Evolutionary conservation across 2,113 vertebrate genomes (phyloP).

Genomic region (Sciurus niger): DNA sequence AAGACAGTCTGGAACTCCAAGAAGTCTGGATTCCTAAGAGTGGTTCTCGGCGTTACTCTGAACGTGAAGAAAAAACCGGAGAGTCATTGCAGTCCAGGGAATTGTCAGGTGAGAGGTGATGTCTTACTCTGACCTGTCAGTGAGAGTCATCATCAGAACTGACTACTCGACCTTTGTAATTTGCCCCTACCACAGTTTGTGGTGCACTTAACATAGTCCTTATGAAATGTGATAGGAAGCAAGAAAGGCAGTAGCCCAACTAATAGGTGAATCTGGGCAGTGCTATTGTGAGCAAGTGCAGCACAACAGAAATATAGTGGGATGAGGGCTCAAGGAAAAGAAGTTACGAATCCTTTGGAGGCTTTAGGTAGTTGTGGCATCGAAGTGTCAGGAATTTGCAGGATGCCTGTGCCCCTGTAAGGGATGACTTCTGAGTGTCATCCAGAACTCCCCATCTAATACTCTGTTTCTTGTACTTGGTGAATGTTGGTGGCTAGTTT

Average conservation of each 20-base stretch:
- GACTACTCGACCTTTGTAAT: neutral
- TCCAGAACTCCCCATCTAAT: neutral
- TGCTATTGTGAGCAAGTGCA: neutral
- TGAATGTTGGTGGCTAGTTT: neutral
- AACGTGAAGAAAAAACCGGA: conserved; percentile 88
- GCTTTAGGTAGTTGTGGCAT: neutral
- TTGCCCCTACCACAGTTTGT: neutral
- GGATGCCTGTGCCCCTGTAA: neutral
- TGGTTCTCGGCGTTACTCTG: conserved; percentile 88
- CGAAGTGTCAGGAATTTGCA: neutral
- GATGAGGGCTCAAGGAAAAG: neutral
- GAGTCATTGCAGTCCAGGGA: conserved; percentile 87
- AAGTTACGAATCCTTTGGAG: neutral
- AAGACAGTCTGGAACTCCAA: conserved; percentile 88
- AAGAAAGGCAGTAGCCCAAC: neutral
- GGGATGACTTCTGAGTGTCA: neutral
- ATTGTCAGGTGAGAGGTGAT: conserved; percentile 84
- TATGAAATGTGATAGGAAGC: neutral
- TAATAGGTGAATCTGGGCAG: neutral
- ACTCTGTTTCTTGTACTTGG: neutral
- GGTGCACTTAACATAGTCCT: neutral
- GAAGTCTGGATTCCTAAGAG: conserved; percentile 88
- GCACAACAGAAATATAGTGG: neutral
- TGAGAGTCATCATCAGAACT: neutral
- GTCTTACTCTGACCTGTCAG: neutral